phyloP scores from a whole-genome alignment of 1,140 invertebrate genomes.

The Apis cerana region DNA sequence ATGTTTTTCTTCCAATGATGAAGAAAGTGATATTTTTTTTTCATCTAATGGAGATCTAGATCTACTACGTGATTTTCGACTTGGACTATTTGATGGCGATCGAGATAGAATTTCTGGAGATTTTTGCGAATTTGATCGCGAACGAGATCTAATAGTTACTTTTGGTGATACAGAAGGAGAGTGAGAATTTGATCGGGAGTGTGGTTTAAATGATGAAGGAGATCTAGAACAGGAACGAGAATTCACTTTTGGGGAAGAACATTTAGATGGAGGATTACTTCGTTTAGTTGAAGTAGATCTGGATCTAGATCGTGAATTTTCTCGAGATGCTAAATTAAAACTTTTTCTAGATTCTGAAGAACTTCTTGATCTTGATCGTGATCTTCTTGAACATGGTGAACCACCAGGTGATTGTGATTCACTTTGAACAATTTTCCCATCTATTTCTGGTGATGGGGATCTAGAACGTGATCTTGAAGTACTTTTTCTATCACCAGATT shows the following conservation, averaged over 20 bases:
- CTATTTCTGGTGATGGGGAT: constrained; percentile 40
- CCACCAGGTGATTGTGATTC: constrained; percentile 40
- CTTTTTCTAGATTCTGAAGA: constrained; percentile 54
- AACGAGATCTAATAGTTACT: constrained; percentile 9
- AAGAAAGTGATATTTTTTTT: constrained; percentile 42
- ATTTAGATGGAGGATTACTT: constrained; percentile 37
- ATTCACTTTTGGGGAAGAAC: constrained; percentile 31
- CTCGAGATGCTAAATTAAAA: constrained; percentile 44
- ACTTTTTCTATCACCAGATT: constrained; percentile 31
- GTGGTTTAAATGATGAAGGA: constrained; percentile 30
- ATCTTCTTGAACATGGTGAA: constrained; percentile 47
- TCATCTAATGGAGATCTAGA: constrained; percentile 40
- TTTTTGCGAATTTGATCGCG: constrained; percentile 32
- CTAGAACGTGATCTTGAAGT: constrained; percentile 45
- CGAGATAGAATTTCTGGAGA: constrained; percentile 6
- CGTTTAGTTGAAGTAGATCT: constrained; percentile 52
- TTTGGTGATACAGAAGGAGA: constrained; percentile 35
- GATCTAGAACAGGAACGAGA: constrained; percentile 53
- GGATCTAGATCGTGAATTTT: constrained; percentile 57
- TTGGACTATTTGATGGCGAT: constrained; percentile 13
- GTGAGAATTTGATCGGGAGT: constrained; percentile 29
- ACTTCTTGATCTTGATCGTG: constrained; percentile 54
- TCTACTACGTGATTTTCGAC: constrained; percentile 18
- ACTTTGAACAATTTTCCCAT: constrained; percentile 13
- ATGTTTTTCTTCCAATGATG: constrained; percentile 12